Conservation (phyloP, 2,113 vertebrate genomes). For the Marmota monax region DNA sequence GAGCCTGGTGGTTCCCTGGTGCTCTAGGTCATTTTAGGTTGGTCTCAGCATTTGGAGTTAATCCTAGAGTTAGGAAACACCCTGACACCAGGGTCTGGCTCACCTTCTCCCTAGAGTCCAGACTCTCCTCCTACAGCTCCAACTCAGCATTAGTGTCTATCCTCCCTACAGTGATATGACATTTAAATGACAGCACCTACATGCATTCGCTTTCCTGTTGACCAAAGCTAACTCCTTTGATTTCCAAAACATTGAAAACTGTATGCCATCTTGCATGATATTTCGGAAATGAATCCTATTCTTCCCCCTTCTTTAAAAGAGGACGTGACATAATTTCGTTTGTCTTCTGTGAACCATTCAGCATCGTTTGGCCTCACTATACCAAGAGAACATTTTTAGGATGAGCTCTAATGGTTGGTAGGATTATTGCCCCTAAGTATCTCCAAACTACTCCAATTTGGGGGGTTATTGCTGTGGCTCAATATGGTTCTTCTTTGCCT, state of each 20-base stretch:
- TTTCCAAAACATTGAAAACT: slow-evolving; percentile 21
- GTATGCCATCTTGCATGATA: background rate
- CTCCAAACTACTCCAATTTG: slow-evolving; percentile 4
- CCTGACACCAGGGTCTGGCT: background rate
- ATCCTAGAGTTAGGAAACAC: background rate
- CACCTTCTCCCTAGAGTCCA: background rate
- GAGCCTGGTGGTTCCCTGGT: background rate
- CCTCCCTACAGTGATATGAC: background rate
- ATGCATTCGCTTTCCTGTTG: background rate
- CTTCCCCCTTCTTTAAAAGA: background rate
- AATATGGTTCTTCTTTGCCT: background rate
- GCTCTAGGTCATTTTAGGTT: background rate
- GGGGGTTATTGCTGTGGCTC: background rate
- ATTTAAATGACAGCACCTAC: background rate
- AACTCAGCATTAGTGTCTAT: accelerated
- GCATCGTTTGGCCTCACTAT: background rate
- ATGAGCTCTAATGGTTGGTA: background rate
- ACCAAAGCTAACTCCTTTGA: slow-evolving; percentile 1
- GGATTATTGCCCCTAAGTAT: background rate
- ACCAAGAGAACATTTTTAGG: background rate
- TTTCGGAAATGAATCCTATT: background rate
- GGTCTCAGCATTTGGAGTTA: slow-evolving; percentile 5
- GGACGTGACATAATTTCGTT: background rate
- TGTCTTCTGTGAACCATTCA: background rate
- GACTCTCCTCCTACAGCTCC: background rate